Evolutionary conservation across 2,113 vertebrate genomes (phyloP).

Genomic region (Phrynosoma blainvillii): DNA sequence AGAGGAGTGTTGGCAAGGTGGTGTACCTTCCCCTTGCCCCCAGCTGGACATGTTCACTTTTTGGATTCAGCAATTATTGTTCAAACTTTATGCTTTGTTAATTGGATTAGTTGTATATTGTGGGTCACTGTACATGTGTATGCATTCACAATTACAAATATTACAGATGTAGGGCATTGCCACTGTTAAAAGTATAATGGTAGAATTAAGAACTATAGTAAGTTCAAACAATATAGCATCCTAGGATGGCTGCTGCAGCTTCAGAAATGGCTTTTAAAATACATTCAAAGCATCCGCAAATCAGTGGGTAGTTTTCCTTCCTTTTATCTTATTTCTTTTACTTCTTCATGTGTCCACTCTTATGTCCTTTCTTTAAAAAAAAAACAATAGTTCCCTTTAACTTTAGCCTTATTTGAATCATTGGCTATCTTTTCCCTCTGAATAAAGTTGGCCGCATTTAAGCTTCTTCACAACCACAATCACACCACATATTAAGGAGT

Average conservation of each 20-base stretch:
- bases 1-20: background rate
- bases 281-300: background rate
- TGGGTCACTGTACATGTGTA: background rate
- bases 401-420: background rate
- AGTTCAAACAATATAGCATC: background rate
- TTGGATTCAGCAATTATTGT: slow-evolving; percentile 65
- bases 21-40: no score
- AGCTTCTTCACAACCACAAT: slow-evolving; percentile 27
- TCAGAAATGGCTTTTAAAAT: background rate
- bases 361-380: slow-evolving; percentile 40
- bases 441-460: slow-evolving; percentile 49
- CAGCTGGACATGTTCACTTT: slow-evolving; percentile 60
- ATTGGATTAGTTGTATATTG: background rate
- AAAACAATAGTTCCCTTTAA: slow-evolving; percentile 29
- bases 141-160: slow-evolving; percentile 43
- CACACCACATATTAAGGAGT: background rate
- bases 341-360: slow-evolving; percentile 28
- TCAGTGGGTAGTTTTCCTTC: background rate
- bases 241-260: slow-evolving; percentile 27
- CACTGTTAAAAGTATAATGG: slow-evolving; percentile 34
- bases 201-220: slow-evolving; percentile 52
- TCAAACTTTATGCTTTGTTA: background rate
- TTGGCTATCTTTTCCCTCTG: slow-evolving; percentile 52
- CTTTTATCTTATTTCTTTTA: background rate
- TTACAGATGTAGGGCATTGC: slow-evolving; percentile 33